phyloP scores from a whole-genome alignment of 2,888 invertebrate species.

The Odontocerum albicorne region DNA sequence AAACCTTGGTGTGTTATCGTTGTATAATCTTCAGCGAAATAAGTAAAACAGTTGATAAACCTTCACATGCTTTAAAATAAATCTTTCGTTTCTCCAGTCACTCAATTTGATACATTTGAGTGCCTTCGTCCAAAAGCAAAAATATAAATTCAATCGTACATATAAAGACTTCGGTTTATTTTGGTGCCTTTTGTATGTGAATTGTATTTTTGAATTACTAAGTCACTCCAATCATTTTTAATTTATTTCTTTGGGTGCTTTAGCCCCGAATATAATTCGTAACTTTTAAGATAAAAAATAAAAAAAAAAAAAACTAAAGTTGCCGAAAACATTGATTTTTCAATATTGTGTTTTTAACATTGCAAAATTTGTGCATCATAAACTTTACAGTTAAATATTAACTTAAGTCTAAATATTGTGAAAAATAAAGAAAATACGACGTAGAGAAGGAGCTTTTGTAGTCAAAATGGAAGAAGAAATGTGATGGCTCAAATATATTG shows the following conservation, averaged over 20 bases:
- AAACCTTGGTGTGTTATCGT: too few relatives aligned
- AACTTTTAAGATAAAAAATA: too few relatives aligned
- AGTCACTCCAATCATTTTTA: not conserved
- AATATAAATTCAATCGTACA: not conserved
- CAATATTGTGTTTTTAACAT: too few relatives aligned
- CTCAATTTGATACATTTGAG: not conserved
- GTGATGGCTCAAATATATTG: not conserved
- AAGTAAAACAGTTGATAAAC: not conserved
- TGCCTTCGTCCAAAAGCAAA: not conserved
- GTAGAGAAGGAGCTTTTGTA: too few relatives aligned
- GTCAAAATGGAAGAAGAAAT: constrained; percentile 7
- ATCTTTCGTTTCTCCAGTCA: not conserved
- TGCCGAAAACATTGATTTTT: too few relatives aligned
- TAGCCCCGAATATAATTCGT: not conserved
- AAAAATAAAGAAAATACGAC: too few relatives aligned
- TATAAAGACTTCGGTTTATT: not conserved
- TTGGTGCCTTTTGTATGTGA: not conserved
- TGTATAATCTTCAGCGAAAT: too few relatives aligned
- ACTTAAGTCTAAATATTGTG: too few relatives aligned
- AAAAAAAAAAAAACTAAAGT: too few relatives aligned
- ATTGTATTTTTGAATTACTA: not conserved
- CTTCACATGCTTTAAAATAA: not conserved
- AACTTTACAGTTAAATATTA: too few relatives aligned
- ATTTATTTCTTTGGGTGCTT: not conserved
- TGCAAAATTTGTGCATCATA: too few relatives aligned